Evolutionary conservation across 2,113 vertebrate species (phyloP).

Genomic region (Anolis sagrei): DNA sequence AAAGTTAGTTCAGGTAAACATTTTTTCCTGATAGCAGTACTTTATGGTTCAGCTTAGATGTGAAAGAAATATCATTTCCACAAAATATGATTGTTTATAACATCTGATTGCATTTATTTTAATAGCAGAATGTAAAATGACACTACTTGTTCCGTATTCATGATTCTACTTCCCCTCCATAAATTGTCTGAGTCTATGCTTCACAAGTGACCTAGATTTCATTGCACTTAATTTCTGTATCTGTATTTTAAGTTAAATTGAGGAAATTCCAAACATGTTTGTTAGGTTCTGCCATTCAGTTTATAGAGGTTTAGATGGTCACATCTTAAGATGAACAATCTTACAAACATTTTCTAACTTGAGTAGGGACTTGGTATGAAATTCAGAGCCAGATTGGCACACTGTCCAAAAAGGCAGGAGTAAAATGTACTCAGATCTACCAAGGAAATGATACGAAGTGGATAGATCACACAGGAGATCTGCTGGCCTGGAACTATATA

Average conservation of each 20-base stretch:
- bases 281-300: not conserved
- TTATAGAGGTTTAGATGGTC: not conserved
- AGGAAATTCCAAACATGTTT: not conserved
- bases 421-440: too few relatives aligned
- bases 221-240: not conserved
- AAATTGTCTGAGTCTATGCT: constrained; percentile 16
- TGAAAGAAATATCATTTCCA: constrained; percentile 15
- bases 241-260: not conserved
- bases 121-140: constrained; percentile 30
- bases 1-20: constrained; percentile 25
- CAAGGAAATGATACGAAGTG: too few relatives aligned
- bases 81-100: constrained; percentile 30
- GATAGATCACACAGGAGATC: too few relatives aligned
- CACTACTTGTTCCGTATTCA: constrained; percentile 27
- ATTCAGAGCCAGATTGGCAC: too few relatives aligned
- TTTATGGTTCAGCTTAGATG: constrained; percentile 36
- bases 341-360: not conserved
- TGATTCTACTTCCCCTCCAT: constrained; percentile 40
- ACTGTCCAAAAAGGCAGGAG: too few relatives aligned
- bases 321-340: not conserved
- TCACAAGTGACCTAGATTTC: not conserved
- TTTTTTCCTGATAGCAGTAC: constrained; percentile 4
- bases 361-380: too few relatives aligned
- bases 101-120: constrained; percentile 50
- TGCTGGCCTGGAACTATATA: too few relatives aligned